Percentiles rank a stretch among this genome's conserved stretches.
These are phyloP conservation scores for Phalangium opilio DNA, from an alignment of 2,888 invertebrate genomes.

Conservation along the genomic window DNA sequence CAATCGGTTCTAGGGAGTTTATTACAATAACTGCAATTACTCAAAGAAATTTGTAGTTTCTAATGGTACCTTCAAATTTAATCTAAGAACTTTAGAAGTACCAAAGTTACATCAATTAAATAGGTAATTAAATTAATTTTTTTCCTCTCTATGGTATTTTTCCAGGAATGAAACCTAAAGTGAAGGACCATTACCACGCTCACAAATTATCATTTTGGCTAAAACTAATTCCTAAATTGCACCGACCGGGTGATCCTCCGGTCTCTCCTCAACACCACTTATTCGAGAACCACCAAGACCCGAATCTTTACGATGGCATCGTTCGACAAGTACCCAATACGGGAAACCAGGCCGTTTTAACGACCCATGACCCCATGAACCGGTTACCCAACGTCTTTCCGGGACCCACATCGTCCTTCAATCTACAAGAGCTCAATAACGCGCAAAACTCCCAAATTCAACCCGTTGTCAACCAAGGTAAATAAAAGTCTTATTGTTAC, in stretches of 20 bases:
- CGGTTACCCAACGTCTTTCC: background rate
- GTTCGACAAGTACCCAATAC: constrained; percentile 36
- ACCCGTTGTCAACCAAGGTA: background rate
- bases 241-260: constrained; percentile 25
- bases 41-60: too few relatives aligned
- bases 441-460: too few relatives aligned
- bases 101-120: too few relatives aligned
- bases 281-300: constrained; percentile 65
- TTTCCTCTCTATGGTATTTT: too few relatives aligned
- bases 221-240: constrained; percentile 75
- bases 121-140: too few relatives aligned
- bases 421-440: too few relatives aligned
- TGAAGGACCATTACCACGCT: constrained; percentile 85
- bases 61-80: too few relatives aligned
- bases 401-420: background rate
- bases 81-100: too few relatives aligned
- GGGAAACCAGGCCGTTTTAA: background rate
- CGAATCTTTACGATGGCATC: constrained; percentile 72
- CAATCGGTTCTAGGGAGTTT: too few relatives aligned
- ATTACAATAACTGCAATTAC: too few relatives aligned
- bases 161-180: constrained; percentile 69
- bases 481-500: too few relatives aligned
- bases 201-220: constrained; percentile 92
- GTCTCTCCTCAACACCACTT: constrained; percentile 47
- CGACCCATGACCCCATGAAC: background rate